A percentile compares a stretch with the other conserved stretches of the same genome.
Evolutionary conservation across 2,797 vertebrate genomes (phyloP).

Genomic region (Atherinosoma microstoma): DNA sequence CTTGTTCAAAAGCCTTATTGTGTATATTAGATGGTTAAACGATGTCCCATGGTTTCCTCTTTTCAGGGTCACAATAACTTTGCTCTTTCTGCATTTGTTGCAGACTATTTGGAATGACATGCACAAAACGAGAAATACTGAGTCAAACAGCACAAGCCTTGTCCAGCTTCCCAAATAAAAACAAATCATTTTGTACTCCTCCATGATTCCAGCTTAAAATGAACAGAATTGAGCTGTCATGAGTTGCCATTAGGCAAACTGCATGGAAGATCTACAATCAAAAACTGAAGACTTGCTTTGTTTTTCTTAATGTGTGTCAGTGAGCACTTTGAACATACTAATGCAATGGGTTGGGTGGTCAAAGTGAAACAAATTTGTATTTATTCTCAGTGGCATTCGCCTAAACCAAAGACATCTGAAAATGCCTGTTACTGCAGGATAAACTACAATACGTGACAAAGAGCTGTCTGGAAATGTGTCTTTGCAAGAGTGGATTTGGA

Average conservation of each 20-base stretch:
- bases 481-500: constrained; percentile 3
- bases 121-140: not conserved
- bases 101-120: not conserved
- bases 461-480: not conserved
- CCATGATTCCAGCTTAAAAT: not conserved
- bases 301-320: not conserved
- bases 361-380: not conserved
- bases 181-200: not conserved
- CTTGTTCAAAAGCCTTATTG: not conserved
- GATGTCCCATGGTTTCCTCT: not conserved
- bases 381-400: not conserved
- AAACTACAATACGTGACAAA: not conserved
- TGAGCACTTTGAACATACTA: not conserved
- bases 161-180: not conserved
- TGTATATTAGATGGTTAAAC: not conserved
- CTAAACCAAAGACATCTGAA: not conserved
- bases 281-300: not conserved
- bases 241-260: not conserved
- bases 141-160: not conserved
- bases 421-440: not conserved
- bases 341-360: too few species aligned
- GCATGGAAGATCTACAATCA: not conserved
- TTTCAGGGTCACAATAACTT: not conserved
- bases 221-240: not conserved
- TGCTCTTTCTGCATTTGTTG: not conserved